Base-by-base conservation (phyloP, 2,797 vertebrate species). In the Loriculus beryllinus region DNA sequence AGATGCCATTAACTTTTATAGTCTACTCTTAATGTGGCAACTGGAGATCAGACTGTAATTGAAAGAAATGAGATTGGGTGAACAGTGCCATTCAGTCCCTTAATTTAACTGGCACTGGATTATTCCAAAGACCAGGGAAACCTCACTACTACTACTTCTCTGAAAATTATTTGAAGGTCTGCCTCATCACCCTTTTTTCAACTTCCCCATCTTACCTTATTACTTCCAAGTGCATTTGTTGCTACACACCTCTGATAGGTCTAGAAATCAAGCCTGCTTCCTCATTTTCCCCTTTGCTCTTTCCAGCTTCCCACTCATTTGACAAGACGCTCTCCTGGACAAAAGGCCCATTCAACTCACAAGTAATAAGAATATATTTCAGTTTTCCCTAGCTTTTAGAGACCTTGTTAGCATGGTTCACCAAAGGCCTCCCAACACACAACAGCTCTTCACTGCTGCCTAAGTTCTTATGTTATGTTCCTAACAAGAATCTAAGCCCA, bases 1-100 rank as follows among this genome's bases (percentile, higher is more conserved):
- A 89, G 64, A 72, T 43, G 81, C 37, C 68, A 87, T 91, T 93
- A 90, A 74, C 62, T 89, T 92, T 85, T 71, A 89, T 6, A 77
- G 52, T 23, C 63, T 59, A 20, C 26, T 37, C 57, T 84, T 92
- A 90, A 87, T 16, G 75, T 28, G 56, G 49, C 43, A 80, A 68
- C 40, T 85, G 72, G 75, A 94, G 82, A 93, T 37, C 78, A 71
- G 52, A 43, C 68, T 68, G 62, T 49, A 84, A 86, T 10, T 68
- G 82, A 88, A 70, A 49, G 28, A 82, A 94, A 89, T 0, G 1
- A 83, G 45, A 51, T 5, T 54, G 54, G 49, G 52, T 77, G 54
- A 96, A 84, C 54, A 76, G 25, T 72, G 60, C 29, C 33, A 69
- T 72, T 72, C 45, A 26, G 63, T 45, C 20, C 40, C 60, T 85